Evolutionary conservation across 2,797 vertebrate genomes (phyloP).

Genomic region (Carcharodon carcharias): DNA sequence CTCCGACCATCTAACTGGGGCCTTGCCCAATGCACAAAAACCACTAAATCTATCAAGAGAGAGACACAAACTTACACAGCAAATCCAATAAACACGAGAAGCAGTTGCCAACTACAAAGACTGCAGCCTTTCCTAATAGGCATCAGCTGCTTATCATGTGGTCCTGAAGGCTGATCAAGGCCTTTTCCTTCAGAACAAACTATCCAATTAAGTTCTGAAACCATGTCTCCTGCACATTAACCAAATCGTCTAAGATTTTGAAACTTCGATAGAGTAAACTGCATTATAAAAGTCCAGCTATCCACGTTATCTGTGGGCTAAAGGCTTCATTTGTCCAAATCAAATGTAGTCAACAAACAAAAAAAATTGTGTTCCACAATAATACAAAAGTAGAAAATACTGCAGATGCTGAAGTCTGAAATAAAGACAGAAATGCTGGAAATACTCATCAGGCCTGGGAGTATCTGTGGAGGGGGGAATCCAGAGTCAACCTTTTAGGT

Average conservation of each 20-base stretch:
- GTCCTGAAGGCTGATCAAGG: conserved; percentile 54
- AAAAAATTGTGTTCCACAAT: too few relatives aligned
- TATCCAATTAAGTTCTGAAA: conserved; percentile 38
- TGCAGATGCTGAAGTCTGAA: not conserved
- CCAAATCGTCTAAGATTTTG: not conserved
- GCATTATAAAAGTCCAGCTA: not conserved
- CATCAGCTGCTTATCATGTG: conserved; percentile 80
- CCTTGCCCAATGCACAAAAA: too few relatives aligned
- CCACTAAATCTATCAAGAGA: not conserved
- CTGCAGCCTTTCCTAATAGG: conserved; percentile 52
- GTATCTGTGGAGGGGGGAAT: not conserved
- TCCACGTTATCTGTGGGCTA: not conserved
- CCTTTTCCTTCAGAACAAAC: conserved; percentile 47
- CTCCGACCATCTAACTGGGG: not conserved
- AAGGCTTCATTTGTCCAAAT: not conserved
- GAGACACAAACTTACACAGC: not conserved
- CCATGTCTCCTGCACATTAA: conserved; percentile 1
- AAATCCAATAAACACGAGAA: not conserved
- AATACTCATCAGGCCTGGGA: not conserved
- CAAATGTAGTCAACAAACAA: not conserved
- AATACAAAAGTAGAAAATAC: not conserved
- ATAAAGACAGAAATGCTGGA: not conserved
- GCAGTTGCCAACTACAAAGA: not conserved
- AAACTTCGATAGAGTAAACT: not conserved
- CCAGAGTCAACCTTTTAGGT: not conserved